These are phyloP conservation scores for Ophiothrix spiculata DNA, from an alignment of 35 echinoderm and acorn worm species.

Conservation along the genomic window DNA sequence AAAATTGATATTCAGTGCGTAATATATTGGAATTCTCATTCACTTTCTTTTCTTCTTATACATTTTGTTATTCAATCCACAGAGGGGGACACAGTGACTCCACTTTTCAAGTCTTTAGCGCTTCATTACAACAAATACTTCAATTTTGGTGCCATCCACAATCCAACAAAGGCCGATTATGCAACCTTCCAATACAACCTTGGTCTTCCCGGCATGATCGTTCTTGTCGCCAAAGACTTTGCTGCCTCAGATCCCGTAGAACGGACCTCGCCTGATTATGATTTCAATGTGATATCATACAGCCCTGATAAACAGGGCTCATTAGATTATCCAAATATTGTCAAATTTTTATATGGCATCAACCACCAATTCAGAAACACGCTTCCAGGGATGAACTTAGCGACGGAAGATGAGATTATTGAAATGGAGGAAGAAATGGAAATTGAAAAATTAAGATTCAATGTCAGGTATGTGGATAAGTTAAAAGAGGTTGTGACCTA, in stretches of 20 bases:
- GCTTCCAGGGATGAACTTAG: slow-evolving; percentile 14
- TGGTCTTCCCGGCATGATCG: slow-evolving; percentile 17
- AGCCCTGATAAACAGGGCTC: neutral
- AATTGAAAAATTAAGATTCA: slow-evolving; percentile 10
- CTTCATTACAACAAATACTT: slow-evolving; percentile 34
- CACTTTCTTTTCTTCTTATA: too few species aligned
- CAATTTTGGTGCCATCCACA: slow-evolving; percentile 6
- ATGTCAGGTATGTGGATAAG: slow-evolving; percentile 26
- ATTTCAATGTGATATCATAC: slow-evolving; percentile 13
- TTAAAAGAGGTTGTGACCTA: neutral
- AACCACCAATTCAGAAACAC: neutral
- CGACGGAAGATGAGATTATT: slow-evolving; percentile 3
- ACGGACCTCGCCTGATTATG: neutral
- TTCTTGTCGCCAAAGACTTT: slow-evolving; percentile 16
- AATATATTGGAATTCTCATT: too few species aligned
- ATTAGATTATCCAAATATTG: slow-evolving; percentile 22
- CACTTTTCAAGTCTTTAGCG: slow-evolving; percentile 17
- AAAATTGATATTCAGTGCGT: too few species aligned
- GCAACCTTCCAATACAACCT: slow-evolving; percentile 9
- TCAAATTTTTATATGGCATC: slow-evolving; percentile 26
- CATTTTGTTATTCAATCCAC: neutral
- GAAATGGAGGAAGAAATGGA: slow-evolving; percentile 38
- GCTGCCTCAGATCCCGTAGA: neutral
- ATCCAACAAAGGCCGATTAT: neutral
- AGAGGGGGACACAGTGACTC: neutral